Evolutionary conservation across 2,797 vertebrate genomes (phyloP).

Genomic region (Chloroceryle amazona): DNA sequence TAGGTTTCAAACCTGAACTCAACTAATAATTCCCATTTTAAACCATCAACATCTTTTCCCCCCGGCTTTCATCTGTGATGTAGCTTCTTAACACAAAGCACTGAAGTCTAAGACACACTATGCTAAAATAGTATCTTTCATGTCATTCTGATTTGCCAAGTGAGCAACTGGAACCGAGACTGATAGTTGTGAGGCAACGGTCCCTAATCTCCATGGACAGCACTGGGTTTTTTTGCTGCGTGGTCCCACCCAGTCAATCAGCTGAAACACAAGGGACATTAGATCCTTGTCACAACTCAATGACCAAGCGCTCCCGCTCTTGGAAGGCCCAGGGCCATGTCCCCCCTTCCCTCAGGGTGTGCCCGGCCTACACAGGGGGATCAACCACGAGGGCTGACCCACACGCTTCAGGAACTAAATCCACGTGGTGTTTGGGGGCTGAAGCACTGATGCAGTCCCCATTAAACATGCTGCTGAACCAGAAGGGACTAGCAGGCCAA

Average conservation of each 20-base stretch:
- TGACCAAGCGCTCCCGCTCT: fast-evolving
- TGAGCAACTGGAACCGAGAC: not conserved
- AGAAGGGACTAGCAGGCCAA: fast-evolving
- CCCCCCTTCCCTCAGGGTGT: fast-evolving
- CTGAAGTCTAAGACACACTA: not conserved
- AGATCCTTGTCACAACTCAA: not conserved
- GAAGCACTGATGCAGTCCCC: not conserved
- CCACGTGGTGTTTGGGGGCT: not conserved
- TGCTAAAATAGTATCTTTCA: not conserved
- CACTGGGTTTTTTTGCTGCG: fast-evolving
- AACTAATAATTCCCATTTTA: not conserved
- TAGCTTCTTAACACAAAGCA: not conserved
- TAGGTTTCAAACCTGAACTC: not conserved
- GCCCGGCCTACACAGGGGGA: fast-evolving
- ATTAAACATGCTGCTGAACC: not conserved
- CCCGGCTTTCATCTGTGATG: not conserved
- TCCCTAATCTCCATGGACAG: not conserved
- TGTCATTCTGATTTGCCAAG: not conserved
- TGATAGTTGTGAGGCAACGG: fast-evolving
- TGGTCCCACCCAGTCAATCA: not conserved
- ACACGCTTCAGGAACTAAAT: not conserved
- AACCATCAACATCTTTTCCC: not conserved
- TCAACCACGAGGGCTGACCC: fast-evolving
- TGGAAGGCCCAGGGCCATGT: not conserved
- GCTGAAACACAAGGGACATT: not conserved